Conservation (phyloP, 2,797 vertebrate species). For the Sylvia borin region DNA sequence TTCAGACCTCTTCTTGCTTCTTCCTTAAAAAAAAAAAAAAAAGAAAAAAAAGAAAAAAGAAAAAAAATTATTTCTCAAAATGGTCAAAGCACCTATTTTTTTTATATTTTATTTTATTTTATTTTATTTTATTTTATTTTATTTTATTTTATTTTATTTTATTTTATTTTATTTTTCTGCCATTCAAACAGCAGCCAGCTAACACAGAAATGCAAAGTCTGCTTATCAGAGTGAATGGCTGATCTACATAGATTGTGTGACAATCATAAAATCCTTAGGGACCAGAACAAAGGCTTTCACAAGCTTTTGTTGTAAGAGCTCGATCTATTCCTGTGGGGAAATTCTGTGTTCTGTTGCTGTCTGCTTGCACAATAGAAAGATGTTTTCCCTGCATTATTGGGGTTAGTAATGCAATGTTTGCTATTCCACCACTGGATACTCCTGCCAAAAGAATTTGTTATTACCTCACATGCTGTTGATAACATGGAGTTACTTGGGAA, state of each 20-base stretch:
- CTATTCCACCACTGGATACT: not conserved
- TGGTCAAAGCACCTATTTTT: not conserved
- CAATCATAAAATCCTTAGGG: slow-evolving; percentile 41
- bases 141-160: not conserved
- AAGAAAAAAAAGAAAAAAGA: too few species aligned
- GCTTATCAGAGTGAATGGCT: not conserved
- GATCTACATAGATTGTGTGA: slow-evolving; percentile 25
- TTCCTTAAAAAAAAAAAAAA: not conserved
- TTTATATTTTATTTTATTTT: not conserved
- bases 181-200: not conserved
- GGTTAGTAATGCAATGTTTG: slow-evolving; percentile 56
- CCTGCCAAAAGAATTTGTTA: slow-evolving; percentile 27
- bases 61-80: not conserved
- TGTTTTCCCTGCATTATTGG: slow-evolving; percentile 29
- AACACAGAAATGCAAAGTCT: not conserved
- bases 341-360: slow-evolving; percentile 35
- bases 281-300: slow-evolving; percentile 51
- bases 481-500: not conserved
- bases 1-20: not conserved
- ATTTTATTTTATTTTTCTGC: not conserved
- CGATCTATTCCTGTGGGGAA: slow-evolving; percentile 18
- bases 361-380: slow-evolving; percentile 47
- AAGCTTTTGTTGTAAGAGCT: slow-evolving; percentile 28
- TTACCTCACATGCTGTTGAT: not conserved
- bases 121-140: not conserved